Evolutionary conservation across 2,797 vertebrate species (phyloP).

Genomic region (Rhinophrynus dorsalis): DNA sequence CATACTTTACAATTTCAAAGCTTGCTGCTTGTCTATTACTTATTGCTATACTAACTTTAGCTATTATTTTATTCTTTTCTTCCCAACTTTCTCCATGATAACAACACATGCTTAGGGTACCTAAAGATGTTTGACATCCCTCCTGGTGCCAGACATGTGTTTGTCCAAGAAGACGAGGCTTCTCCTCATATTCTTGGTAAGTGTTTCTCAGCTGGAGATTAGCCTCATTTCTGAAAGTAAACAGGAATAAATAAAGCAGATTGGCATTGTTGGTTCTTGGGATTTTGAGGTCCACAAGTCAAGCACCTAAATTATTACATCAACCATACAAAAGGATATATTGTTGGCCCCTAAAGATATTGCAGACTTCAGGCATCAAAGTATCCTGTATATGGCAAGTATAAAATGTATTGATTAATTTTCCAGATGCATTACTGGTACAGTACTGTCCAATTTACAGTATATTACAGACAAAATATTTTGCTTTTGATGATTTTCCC

Average conservation of each 20-base stretch:
- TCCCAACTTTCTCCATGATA: slow-evolving; percentile 58
- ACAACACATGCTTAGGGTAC: slow-evolving; percentile 86
- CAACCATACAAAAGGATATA: too few species aligned
- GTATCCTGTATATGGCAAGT: too few species aligned
- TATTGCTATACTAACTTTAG: slow-evolving; percentile 67
- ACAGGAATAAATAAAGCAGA: neutral
- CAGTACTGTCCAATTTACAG: too few species aligned
- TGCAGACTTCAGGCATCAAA: too few species aligned
- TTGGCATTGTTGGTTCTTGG: too few species aligned
- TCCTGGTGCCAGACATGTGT: slow-evolving; percentile 94
- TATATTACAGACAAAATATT: too few species aligned
- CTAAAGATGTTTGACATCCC: slow-evolving; percentile 99
- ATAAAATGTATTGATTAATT: too few species aligned
- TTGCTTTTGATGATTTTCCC: too few species aligned
- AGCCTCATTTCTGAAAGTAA: slow-evolving; percentile 20
- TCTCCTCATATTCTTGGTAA: slow-evolving; percentile 98
- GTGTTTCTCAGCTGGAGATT: slow-evolving; percentile 64
- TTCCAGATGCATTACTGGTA: too few species aligned
- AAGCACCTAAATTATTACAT: too few species aligned
- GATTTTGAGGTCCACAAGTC: too few species aligned
- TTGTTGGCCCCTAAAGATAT: too few species aligned
- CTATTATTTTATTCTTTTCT: slow-evolving; percentile 72
- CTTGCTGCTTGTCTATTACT: neutral
- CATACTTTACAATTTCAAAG: neutral
- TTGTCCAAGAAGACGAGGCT: slow-evolving; percentile 96